phyloP scores from a whole-genome alignment of 2,888 invertebrate species.

The Diaprepes abbreviatus region DNA sequence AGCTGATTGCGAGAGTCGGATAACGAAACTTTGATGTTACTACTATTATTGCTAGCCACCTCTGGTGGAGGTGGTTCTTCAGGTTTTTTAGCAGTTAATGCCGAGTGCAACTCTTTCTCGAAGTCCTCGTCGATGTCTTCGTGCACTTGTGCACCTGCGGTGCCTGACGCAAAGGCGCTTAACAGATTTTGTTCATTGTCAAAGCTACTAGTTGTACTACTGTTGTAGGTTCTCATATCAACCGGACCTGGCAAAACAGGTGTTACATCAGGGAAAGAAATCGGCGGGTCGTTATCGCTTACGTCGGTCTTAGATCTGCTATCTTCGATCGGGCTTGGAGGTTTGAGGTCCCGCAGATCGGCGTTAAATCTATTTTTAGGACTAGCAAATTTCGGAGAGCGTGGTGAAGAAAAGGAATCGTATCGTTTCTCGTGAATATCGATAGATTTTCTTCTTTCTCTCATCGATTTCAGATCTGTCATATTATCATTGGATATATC shows the following conservation, averaged over 20 bases:
- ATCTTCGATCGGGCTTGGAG: conserved; percentile 69
- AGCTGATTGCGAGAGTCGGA: conserved; percentile 88
- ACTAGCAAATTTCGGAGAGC: conserved; percentile 73
- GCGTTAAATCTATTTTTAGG: conserved; percentile 60
- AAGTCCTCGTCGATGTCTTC: conserved; percentile 83
- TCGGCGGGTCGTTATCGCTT: conserved; percentile 21
- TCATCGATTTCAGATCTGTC: conserved; percentile 82
- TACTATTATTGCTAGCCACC: conserved; percentile 60
- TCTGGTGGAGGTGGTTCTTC: conserved; percentile 68
- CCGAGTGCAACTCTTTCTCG: conserved; percentile 82
- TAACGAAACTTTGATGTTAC: conserved; percentile 75
- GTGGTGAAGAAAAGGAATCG: conserved; percentile 70
- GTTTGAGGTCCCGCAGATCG: conserved; percentile 55
- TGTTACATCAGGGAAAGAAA: conserved; percentile 72
- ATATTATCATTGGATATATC: conserved; percentile 81
- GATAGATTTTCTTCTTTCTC: conserved; percentile 83
- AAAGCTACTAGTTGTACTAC: conserved; percentile 69
- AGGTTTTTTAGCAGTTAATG: conserved; percentile 73
- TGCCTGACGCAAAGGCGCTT: conserved; percentile 77
- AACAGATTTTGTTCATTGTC: conserved; percentile 77
- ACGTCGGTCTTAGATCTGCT: conserved; percentile 57
- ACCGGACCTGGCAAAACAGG: conserved; percentile 89
- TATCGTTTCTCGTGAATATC: conserved; percentile 77
- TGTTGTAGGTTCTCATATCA: conserved; percentile 89
- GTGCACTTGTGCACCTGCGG: conserved; percentile 78